A percentile compares a stretch with the other conserved stretches of the same genome.
phyloP scores from a whole-genome alignment of 2,888 invertebrate species.

The Suillia variegata region DNA sequence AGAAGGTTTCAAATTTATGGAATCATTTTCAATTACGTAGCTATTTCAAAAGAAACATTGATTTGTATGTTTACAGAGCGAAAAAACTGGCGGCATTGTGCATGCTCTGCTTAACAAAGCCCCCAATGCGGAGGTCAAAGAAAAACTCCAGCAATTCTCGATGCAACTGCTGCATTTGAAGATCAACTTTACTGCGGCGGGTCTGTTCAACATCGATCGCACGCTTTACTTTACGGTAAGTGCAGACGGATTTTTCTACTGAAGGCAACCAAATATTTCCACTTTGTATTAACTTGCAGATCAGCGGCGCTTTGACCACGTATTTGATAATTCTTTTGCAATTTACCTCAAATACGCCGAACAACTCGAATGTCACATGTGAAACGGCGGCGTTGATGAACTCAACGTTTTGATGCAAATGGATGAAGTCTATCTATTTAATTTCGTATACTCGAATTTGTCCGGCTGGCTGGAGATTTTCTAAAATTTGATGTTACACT shows the following conservation, averaged over 20 bases:
- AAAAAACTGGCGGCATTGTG: conserved; percentile 57
- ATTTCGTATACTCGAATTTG: too few relatives aligned
- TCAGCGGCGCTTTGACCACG: conserved; percentile 59
- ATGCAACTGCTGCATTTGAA: conserved; percentile 59
- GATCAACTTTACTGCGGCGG: conserved; percentile 61
- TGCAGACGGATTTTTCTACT: too few relatives aligned
- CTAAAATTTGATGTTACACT: too few relatives aligned
- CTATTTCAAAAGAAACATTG: neutral
- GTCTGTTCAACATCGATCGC: conserved; percentile 60
- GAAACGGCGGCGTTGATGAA: too few relatives aligned
- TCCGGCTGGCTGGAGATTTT: too few relatives aligned
- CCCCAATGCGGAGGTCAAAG: conserved; percentile 49
- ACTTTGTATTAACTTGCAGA: conserved; percentile 38
- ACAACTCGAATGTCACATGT: neutral
- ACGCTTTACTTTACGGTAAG: conserved; percentile 60
- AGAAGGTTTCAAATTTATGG: conserved; percentile 41
- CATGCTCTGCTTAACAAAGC: conserved; percentile 55
- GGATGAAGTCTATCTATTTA: too few relatives aligned
- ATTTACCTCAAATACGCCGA: conserved; percentile 52
- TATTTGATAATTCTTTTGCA: conserved; percentile 61
- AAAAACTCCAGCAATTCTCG: conserved; percentile 58
- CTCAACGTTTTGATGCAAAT: too few relatives aligned
- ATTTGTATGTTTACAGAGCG: conserved; percentile 41
- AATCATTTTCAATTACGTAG: neutral
- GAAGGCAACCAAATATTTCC: neutral